Evolutionary conservation across 2,797 vertebrate species (phyloP).

Genomic region (Craterocephalus amniculus): DNA sequence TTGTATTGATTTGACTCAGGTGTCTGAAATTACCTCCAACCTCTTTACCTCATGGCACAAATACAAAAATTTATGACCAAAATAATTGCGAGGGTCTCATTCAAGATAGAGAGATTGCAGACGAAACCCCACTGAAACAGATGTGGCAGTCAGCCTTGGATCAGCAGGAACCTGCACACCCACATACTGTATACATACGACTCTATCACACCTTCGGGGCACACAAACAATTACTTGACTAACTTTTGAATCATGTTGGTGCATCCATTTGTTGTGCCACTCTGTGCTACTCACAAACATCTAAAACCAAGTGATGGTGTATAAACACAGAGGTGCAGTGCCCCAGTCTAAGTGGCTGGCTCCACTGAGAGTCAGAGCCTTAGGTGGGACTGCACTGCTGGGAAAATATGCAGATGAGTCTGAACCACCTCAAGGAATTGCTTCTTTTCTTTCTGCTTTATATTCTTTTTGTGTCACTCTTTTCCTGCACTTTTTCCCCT

Average conservation of each 20-base stretch:
- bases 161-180: conserved; percentile 11
- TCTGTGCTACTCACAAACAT: conserved; percentile 38
- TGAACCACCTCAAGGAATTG: conserved; percentile 57
- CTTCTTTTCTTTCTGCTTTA: conserved; percentile 47
- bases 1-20: conserved; percentile 71
- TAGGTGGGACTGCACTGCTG: conserved; percentile 63
- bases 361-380: conserved; percentile 32
- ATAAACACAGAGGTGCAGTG: background rate
- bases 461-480: conserved; percentile 52
- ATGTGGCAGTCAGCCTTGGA: conserved; percentile 37
- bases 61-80: conserved; percentile 1
- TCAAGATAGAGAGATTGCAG: conserved; percentile 16
- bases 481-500: background rate
- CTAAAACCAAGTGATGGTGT: conserved; percentile 2
- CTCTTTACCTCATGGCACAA: conserved; percentile 2
- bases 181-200: conserved; percentile 9
- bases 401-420: conserved; percentile 56
- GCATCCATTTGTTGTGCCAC: conserved; percentile 59
- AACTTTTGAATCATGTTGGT: conserved; percentile 54
- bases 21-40: conserved; percentile 62
- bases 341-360: conserved; percentile 36
- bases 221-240: conserved; percentile 27
- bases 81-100: conserved; percentile 14
- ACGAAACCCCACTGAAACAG: conserved; percentile 30
- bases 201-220: conserved; percentile 45